phyloP scores from a whole-genome alignment of 2,113 vertebrate species.

The Balaeniceps rex region DNA sequence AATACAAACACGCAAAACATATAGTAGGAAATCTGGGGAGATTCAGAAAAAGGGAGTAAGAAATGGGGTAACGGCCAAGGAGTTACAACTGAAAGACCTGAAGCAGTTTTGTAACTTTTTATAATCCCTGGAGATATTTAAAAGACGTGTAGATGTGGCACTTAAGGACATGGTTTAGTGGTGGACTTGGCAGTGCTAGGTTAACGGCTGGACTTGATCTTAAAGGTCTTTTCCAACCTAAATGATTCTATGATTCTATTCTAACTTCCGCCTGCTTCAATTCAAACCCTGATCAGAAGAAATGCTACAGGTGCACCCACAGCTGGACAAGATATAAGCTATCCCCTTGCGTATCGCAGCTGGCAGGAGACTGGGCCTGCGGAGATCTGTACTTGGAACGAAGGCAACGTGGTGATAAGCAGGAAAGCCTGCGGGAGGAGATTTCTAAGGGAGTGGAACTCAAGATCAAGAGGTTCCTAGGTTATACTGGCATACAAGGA shows the following conservation, averaged over 20 bases:
- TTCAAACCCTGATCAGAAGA: neutral
- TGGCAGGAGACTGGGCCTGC: accelerated
- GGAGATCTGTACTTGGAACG: neutral
- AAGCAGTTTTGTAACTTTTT: neutral
- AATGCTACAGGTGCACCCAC: neutral
- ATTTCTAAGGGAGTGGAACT: neutral
- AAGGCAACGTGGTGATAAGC: neutral
- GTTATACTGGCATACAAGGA: neutral
- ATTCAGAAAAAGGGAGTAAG: neutral
- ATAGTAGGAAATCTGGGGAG: neutral
- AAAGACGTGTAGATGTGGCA: no score
- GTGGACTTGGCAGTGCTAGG: no score
- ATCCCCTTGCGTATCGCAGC: accelerated
- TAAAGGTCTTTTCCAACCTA: no score
- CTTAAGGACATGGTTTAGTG: no score
- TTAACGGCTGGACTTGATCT: no score
- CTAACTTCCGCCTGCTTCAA: neutral
- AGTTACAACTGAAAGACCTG: neutral
- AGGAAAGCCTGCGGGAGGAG: neutral
- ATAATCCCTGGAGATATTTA: no score
- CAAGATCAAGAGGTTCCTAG: neutral
- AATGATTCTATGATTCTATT: no score
- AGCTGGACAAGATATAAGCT: neutral
- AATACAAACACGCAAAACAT: neutral
- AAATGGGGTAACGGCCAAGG: neutral